phyloP scores from a whole-genome alignment of 1,140 invertebrate genomes.

The Drusus annulatus region DNA sequence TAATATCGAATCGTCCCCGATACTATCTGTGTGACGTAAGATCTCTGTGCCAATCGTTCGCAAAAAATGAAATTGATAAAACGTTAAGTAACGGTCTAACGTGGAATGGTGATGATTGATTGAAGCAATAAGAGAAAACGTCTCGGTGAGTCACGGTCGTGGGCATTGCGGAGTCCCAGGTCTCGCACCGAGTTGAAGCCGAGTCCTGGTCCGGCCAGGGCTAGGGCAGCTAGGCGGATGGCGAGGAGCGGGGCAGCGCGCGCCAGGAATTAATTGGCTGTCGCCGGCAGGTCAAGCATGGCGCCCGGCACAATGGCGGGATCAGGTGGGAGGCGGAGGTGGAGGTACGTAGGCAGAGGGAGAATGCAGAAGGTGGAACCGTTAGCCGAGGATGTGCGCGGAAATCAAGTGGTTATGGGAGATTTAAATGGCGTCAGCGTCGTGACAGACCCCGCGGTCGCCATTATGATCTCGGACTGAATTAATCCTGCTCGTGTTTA shows the following conservation, averaged over 20 bases:
- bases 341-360: no score
- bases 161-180: background rate
- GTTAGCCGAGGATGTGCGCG: conserved; percentile 26
- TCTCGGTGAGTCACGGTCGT: background rate
- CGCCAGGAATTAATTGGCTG: conserved; percentile 22
- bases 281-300: conserved; percentile 15
- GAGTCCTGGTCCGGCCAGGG: no score
- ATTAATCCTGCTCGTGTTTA: conserved; percentile 42
- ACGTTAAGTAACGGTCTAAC: background rate
- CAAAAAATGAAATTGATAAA: background rate
- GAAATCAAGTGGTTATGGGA: conserved; percentile 27
- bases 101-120: background rate
- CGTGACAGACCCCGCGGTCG: conserved; percentile 41
- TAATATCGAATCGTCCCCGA: background rate
- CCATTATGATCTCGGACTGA: conserved; percentile 36
- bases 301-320: conserved; percentile 30
- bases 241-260: no score
- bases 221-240: no score
- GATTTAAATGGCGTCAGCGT: conserved; percentile 27
- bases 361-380: background rate
- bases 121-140: no score
- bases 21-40: background rate
- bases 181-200: no score
- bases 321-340: background rate
- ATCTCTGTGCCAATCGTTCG: background rate